Evolutionary conservation across 2,113 vertebrate species (phyloP).

Genomic region (Hippocampus barbouri): DNA sequence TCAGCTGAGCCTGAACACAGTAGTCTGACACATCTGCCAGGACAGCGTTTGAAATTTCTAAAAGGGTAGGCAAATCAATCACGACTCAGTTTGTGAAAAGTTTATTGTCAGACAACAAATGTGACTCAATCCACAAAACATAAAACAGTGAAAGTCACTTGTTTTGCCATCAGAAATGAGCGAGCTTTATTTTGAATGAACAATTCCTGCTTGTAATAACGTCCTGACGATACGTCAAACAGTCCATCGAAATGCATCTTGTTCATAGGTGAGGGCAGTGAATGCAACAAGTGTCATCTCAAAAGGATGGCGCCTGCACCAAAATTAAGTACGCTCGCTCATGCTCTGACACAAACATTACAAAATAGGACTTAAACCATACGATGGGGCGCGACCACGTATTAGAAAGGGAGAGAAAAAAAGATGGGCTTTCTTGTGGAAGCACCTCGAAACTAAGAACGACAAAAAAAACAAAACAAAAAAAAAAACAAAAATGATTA

Average conservation of each 20-base stretch:
- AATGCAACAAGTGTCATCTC: not conserved
- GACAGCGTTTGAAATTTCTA: not conserved
- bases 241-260: not conserved
- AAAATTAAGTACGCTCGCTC: not conserved
- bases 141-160: not conserved
- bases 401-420: conserved; percentile 1
- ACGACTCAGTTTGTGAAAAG: conserved; percentile 19
- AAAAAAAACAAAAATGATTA: not conserved
- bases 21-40: too few relatives aligned
- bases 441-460: conserved; percentile 24
- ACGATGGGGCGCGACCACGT: conserved; percentile 19
- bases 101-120: conserved; percentile 35
- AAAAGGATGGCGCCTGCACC: not conserved
- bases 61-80: not conserved
- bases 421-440: conserved; percentile 1
- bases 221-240: not conserved
- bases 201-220: not conserved
- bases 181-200: not conserved
- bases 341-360: not conserved
- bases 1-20: not conserved
- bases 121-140: conserved; percentile 11
- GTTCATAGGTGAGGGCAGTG: not conserved
- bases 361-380: not conserved
- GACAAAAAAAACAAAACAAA: conserved; percentile 11
- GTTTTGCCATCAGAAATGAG: not conserved